A percentile compares a stretch with the other conserved stretches of the same genome.
phyloP scores from a whole-genome alignment of 1,140 invertebrate species.

The Ostrea edulis region DNA sequence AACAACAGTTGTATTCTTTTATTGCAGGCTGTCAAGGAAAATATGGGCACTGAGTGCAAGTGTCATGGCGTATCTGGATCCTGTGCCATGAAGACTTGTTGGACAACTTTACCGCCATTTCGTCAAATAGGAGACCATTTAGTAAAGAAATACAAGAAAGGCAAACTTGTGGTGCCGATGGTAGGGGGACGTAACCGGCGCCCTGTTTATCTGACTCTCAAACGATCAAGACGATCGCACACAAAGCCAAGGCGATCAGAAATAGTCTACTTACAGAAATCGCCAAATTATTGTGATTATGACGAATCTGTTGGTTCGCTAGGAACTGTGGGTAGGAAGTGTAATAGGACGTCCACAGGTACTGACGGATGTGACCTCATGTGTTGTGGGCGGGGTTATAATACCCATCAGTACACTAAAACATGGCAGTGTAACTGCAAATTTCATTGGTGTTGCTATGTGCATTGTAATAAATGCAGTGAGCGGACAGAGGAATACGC shows the following conservation, averaged over 20 bases:
- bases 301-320: conserved; percentile 82
- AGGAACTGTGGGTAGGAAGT: conserved; percentile 79
- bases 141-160: conserved; percentile 89
- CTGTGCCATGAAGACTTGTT: conserved; percentile 96
- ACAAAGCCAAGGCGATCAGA: conserved; percentile 82
- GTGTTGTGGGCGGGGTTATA: conserved; percentile 82
- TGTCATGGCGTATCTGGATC: conserved; percentile 98
- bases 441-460: conserved; percentile 81
- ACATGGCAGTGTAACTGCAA: conserved; percentile 81
- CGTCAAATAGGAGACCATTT: conserved; percentile 90
- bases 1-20: background rate
- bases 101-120: conserved; percentile 94
- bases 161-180: conserved; percentile 85
- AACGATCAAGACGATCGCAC: conserved; percentile 84
- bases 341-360: conserved; percentile 78
- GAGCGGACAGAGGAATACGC: conserved; percentile 78
- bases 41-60: conserved; percentile 85
- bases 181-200: conserved; percentile 66
- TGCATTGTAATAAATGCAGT: conserved; percentile 80
- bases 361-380: conserved; percentile 81
- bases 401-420: conserved; percentile 78
- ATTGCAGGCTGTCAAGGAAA: conserved; percentile 78
- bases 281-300: conserved; percentile 95
- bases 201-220: conserved; percentile 78
- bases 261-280: conserved; percentile 92